Base-by-base conservation (phyloP, 2,113 vertebrate genomes). In the Anoplopoma fimbria region DNA sequence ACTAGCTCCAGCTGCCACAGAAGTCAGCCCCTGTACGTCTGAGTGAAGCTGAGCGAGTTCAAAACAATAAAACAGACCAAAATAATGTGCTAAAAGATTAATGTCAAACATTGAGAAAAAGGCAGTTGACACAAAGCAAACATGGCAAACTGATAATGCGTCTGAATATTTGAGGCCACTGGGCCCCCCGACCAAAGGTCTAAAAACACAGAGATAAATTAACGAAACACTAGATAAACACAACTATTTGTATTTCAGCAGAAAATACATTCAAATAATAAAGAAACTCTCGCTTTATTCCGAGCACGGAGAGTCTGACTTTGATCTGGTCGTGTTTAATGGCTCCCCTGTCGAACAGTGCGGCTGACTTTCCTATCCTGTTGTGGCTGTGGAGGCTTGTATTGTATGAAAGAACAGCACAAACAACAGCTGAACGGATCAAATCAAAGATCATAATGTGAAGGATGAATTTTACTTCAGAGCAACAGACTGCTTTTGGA, bases 371-470 rank as follows among this genome's bases (percentile, higher is more conserved):
- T 77, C 80, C 80, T 33, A 68, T 45, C 57, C 83, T 71, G 87
- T 58, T 78, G 77, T 80, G 75, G 80, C 63, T 61, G 53, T 27
- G 67, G 25, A 53, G 65, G 70, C 58, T 82, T 51, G 64, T 21
- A 34, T 73, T 79, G 72, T 60, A 77, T 42, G 36, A 81, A 72
- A 40, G 45, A 81, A 51, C 49, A 27, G 67, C 71, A 79, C 73
- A 87, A 91, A 82, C 83, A 87, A 90, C 78, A 84, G 80, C 72
- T 83, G 67, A 79, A 47, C 2, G 40, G 78, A 89, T 82, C 8
- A 9, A 77, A 75, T 79, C 68, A 64, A 53, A 70, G 51, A 85
- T 88, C 38, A 62, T 53, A 55, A 85, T 61, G 72, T 80, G 78
- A 77, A n/a, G 57, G 58, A 77, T 34, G 60, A 36, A 77, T 69